phyloP scores from a whole-genome alignment of 2,888 invertebrate species.

The Drosophila quinaria region DNA sequence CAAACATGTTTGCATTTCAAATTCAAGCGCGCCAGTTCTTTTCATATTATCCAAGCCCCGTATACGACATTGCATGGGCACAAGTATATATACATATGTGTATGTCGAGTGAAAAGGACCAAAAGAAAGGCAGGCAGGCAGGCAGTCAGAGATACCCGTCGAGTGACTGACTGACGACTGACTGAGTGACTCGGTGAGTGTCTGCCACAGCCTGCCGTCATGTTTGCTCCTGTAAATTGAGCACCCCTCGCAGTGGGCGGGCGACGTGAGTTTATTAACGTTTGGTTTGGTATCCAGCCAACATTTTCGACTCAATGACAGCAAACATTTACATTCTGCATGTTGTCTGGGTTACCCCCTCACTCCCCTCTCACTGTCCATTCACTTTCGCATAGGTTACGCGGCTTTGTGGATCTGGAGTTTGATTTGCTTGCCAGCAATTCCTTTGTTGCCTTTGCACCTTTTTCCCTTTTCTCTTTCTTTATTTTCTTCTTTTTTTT shows the following conservation, averaged over 20 bases:
- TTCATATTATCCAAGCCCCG: conserved; percentile 31
- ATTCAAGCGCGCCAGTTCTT: conserved; percentile 59
- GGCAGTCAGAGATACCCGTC: background rate
- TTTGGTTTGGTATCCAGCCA: conserved; percentile 69
- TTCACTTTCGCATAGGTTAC: conserved; percentile 27
- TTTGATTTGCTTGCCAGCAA: conserved; percentile 33
- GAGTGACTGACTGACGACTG: conserved; percentile 13
- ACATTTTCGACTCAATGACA: conserved; percentile 76
- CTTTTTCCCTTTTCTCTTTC: conserved; percentile 19
- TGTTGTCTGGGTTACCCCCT: conserved; percentile 53
- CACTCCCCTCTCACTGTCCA: background rate
- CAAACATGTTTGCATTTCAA: conserved; percentile 76
- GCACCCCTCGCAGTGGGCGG: conserved; percentile 25
- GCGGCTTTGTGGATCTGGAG: conserved; percentile 52
- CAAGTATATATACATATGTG: conserved; percentile 8
- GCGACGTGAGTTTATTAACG: conserved; percentile 69
- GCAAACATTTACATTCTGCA: conserved; percentile 77
- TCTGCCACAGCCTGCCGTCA: conserved; percentile 33
- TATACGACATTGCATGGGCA: conserved; percentile 40
- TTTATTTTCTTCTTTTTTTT: background rate
- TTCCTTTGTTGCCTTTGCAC: conserved; percentile 41
- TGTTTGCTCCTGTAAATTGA: conserved; percentile 78
- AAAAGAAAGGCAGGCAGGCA: conserved; percentile 12
- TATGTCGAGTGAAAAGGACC: conserved; percentile 18
- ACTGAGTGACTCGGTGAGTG: conserved; percentile 34